phyloP scores from a whole-genome alignment of 2,888 invertebrate species.

The Arenicola marina region DNA sequence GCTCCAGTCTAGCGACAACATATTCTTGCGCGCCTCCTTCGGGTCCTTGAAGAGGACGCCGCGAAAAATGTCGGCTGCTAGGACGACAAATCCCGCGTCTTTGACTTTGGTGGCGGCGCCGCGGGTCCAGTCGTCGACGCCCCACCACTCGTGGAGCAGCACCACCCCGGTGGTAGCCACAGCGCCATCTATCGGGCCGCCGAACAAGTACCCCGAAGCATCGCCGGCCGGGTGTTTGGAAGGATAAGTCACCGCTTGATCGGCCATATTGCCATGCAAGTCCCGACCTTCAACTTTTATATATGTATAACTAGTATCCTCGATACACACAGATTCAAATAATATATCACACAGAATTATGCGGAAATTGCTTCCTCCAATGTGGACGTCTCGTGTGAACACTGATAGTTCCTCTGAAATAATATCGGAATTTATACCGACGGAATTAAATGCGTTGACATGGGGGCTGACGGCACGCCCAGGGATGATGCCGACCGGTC shows the following conservation, averaged over 20 bases:
- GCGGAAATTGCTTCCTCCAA: too few species aligned
- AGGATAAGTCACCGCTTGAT: neutral
- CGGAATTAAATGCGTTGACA: too few species aligned
- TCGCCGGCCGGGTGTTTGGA: neutral
- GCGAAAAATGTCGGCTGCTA: neutral
- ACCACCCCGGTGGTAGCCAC: neutral
- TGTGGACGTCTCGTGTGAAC: too few species aligned
- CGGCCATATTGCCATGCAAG: constrained; percentile 7
- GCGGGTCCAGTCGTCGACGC: neutral
- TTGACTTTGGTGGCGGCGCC: neutral
- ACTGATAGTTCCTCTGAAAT: too few species aligned
- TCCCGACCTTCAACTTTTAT: too few species aligned
- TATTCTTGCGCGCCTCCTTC: neutral
- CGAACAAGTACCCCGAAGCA: neutral
- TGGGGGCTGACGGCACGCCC: too few species aligned
- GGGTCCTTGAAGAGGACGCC: neutral
- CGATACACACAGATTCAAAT: too few species aligned
- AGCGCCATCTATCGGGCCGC: neutral
- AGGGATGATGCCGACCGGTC: too few species aligned
- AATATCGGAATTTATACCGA: too few species aligned
- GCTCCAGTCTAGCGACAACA: neutral
- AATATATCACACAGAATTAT: too few species aligned
- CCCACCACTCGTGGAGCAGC: constrained; percentile 3
- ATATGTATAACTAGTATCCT: too few species aligned
- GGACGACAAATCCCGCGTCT: neutral